Conservation (phyloP, 2,113 vertebrate genomes). For the Apodemus speciosus region DNA sequence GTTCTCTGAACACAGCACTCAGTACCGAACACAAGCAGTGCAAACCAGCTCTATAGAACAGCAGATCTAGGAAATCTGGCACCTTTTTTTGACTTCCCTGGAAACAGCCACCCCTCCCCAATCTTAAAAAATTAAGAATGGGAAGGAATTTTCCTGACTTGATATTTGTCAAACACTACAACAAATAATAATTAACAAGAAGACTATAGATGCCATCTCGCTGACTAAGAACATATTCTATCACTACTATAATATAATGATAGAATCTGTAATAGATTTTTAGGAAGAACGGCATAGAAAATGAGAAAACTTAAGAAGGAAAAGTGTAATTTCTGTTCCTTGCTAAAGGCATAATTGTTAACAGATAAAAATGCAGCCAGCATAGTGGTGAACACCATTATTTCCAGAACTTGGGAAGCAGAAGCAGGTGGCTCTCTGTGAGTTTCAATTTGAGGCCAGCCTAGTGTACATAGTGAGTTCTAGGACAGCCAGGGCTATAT, state of each 20-base stretch:
- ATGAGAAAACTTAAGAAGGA: constrained; percentile 4
- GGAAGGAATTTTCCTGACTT: neutral
- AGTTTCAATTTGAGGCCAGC: neutral
- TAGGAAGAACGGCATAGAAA: constrained; percentile 10
- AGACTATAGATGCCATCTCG: constrained; percentile 11
- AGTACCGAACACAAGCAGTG: neutral
- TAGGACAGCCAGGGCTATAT: neutral
- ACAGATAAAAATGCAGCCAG: neutral
- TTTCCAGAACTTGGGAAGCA: neutral
- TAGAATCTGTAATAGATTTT: neutral
- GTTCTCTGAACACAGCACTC: neutral
- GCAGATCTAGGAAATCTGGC: neutral
- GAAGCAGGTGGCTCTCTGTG: neutral
- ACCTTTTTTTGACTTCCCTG: neutral
- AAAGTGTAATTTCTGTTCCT: neutral
- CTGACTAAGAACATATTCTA: neutral
- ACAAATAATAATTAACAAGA: constrained; percentile 26
- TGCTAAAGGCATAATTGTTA: neutral
- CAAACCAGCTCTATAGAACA: neutral
- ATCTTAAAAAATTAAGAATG: neutral
- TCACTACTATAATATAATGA: neutral
- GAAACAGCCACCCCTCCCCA: neutral
- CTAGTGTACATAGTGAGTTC: neutral
- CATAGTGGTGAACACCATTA: neutral
- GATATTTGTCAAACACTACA: neutral